Evolutionary conservation across 1,140 invertebrate genomes (phyloP), one percentile per base, ranked within the genome.

Genomic region (Cydia fagiglandana): DNA sequence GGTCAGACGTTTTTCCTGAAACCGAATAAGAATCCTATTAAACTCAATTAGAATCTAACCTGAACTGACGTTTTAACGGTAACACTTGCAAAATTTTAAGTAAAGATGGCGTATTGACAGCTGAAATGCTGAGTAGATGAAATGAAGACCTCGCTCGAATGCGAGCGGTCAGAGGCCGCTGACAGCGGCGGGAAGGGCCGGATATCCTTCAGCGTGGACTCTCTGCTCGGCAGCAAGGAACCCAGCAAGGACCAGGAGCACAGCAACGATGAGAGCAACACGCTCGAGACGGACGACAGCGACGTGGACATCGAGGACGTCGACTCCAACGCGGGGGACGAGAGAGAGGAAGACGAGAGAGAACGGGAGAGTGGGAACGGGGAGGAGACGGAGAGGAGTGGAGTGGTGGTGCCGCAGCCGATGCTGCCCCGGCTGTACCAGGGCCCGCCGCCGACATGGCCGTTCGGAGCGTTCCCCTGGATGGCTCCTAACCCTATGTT

Each of bases 131-230:
- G 81, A 82, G 84, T 78, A 89, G 85, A 88, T 91, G 91, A 91
- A 82, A 93, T 93, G 91, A 93, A 93, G 90, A 93, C 91, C 77
- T 85, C 91, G 86, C 84, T 92, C 75, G 91, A 91, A 85, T 91
- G 88, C 83, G 90, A 92, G 82, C 86, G 91, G 81, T 87, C 90
- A 73, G 89, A 93, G 75, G 81, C 86, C 87, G 89, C 88, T 74
- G 89, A 91, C 24, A 87, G 81, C 81, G 86, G 83, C 82, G 88
- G 87, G 34, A 93, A 91, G 75, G 91, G 88, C 76, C 83, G 91
- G 7, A 93, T 93, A 76, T 93, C 92, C 9, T 93, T 93, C 77
- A 93, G 91, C 76, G 92, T 93, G 4, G 92, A 93, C 79, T 88
- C 91, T 0, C 78, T 93, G 6, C 76, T 93, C 47, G 87, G 90